These are phyloP conservation scores for Rhynchonema sp. DNA, from an alignment of 2,888 invertebrate species.

Conservation along the genomic window DNA sequence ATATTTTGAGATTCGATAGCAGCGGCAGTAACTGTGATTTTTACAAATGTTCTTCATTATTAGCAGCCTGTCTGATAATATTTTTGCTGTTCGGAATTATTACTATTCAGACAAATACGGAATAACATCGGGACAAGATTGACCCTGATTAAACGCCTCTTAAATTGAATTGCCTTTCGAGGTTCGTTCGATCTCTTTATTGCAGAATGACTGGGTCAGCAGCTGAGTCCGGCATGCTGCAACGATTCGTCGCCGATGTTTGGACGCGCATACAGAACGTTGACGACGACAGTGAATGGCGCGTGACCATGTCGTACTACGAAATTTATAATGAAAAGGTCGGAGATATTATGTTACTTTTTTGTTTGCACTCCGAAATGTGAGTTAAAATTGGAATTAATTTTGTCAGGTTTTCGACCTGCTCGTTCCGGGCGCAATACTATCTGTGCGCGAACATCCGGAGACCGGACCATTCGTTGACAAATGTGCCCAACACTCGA, in stretches of 20 bases:
- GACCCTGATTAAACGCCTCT: too few species aligned
- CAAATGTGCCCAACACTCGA: not conserved
- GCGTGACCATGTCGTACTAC: not conserved
- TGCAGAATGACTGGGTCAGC: not conserved
- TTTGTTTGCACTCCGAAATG: not conserved
- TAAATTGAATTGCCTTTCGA: too few species aligned
- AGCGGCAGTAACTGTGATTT: too few species aligned
- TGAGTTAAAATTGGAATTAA: too few species aligned
- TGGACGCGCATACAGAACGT: not conserved
- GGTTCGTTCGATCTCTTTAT: too few species aligned
- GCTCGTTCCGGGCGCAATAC: not conserved
- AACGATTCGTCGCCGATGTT: not conserved
- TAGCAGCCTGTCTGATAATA: too few species aligned
- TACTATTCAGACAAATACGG: too few species aligned
- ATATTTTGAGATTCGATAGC: too few species aligned
- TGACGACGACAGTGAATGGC: not conserved
- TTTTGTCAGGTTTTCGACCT: not conserved
- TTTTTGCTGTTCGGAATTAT: too few species aligned
- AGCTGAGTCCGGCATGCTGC: not conserved
- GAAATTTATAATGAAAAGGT: not conserved
- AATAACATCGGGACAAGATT: too few species aligned
- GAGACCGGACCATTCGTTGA: not conserved
- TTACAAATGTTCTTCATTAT: too few species aligned
- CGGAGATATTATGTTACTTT: not conserved
- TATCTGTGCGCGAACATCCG: not conserved